Conservation (phyloP, 2,113 vertebrate species). For the Rhagologus leucostigma region DNA sequence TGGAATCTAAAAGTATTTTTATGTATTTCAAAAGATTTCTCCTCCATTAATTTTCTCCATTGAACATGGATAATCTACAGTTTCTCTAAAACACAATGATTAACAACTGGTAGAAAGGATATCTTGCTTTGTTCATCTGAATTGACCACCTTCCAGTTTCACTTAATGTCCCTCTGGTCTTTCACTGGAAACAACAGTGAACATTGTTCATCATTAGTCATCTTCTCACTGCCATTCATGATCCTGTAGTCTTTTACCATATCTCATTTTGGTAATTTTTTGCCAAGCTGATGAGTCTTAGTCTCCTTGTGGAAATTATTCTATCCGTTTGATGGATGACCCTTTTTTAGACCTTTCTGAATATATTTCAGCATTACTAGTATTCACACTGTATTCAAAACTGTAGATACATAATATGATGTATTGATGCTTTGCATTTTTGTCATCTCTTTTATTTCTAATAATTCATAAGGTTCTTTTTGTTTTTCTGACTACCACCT, state of each 20-base stretch:
- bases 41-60: not conserved
- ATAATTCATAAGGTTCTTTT: not conserved
- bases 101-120: not conserved
- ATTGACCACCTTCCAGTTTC: not conserved
- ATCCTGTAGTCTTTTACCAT: not conserved
- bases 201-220: not conserved
- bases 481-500: not conserved
- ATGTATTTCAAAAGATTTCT: not conserved
- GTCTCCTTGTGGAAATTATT: not conserved
- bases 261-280: not conserved
- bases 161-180: not conserved
- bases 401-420: rapidly evolving
- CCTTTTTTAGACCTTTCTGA: not conserved
- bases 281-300: not conserved
- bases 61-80: not conserved
- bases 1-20: not conserved
- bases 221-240: not conserved
- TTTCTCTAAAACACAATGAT: not conserved
- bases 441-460: not conserved
- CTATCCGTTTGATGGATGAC: not conserved
- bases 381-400: not conserved
- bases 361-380: not conserved
- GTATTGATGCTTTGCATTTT: not conserved
- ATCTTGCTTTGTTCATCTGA: not conserved
- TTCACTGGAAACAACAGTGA: not conserved